These are phyloP conservation scores for Progne subis DNA, from an alignment of 2,113 vertebrate species.

Conservation along the genomic window DNA sequence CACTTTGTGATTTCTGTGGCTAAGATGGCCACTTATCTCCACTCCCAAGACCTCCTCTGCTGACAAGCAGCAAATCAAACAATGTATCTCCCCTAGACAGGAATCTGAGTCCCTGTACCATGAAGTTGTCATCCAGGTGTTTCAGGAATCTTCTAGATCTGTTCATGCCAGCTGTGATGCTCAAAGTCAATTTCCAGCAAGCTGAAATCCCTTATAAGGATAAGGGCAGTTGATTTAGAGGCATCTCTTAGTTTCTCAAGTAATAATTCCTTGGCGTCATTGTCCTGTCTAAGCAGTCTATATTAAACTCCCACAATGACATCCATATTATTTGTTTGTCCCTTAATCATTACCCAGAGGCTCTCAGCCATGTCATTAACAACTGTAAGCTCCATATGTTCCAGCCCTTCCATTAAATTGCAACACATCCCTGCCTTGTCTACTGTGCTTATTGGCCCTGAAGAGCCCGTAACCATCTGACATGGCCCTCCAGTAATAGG, in stretches of 20 bases:
- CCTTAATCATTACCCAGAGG: neutral
- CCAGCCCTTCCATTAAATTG: neutral
- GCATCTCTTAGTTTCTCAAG: neutral
- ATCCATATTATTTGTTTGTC: neutral
- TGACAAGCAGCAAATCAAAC: neutral
- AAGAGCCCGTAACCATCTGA: neutral
- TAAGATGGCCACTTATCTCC: neutral
- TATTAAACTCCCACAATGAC: neutral
- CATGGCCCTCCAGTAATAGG: neutral
- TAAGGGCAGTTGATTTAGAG: neutral
- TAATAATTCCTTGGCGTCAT: neutral
- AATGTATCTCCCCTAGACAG: neutral
- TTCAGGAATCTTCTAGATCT: neutral
- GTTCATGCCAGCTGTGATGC: neutral
- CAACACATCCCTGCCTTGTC: neutral
- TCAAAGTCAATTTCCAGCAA: neutral
- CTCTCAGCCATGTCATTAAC: neutral
- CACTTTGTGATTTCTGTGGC: rapidly evolving
- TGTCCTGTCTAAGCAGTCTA: rapidly evolving
- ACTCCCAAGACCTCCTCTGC: neutral
- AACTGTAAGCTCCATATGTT: neutral
- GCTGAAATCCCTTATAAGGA: neutral
- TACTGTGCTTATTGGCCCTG: neutral
- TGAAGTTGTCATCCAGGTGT: neutral
- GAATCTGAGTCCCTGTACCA: neutral